Conservation (phyloP, 2,113 vertebrate species). For the Zingel zingel region DNA sequence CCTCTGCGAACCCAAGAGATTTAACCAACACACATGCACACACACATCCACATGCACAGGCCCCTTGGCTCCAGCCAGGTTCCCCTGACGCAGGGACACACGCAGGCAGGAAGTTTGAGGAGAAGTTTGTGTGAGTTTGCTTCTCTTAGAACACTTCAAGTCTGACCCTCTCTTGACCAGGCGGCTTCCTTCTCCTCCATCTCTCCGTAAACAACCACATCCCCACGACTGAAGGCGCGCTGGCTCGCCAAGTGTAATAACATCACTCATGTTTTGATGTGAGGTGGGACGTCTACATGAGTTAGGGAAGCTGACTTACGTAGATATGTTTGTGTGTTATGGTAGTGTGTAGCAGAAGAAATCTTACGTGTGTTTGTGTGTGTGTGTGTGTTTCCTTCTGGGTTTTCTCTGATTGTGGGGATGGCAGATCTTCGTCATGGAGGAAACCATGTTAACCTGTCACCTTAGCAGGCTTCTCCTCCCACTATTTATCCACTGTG, state of each 20-base stretch:
- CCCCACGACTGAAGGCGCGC: constrained; percentile 73
- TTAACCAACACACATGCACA: constrained; percentile 36
- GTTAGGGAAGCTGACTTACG: constrained; percentile 23
- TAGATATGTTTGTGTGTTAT: constrained; percentile 33
- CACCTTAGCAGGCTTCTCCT: constrained; percentile 65
- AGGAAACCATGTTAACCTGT: constrained; percentile 69
- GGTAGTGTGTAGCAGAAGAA: constrained; percentile 29
- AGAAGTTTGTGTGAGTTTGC: constrained; percentile 83
- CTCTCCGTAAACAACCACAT: constrained; percentile 83
- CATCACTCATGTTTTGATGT: constrained; percentile 82
- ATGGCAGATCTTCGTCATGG: constrained; percentile 63
- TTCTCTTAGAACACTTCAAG: constrained; percentile 77
- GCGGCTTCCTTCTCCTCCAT: constrained; percentile 73
- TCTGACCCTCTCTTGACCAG: constrained; percentile 82
- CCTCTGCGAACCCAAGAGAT: constrained; percentile 32
- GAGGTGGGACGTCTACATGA: constrained; percentile 56
- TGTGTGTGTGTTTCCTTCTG: constrained; percentile 56
- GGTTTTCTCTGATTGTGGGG: constrained; percentile 67
- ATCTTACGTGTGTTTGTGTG: constrained; percentile 11
- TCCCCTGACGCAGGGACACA: constrained; percentile 81
- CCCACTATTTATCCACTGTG: constrained; percentile 59
- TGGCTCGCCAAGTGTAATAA: constrained; percentile 78
- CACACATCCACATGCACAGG: constrained; percentile 48
- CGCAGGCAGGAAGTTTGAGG: constrained; percentile 81
- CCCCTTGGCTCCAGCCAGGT: constrained; percentile 73